Evolutionary conservation across 1,140 invertebrate genomes (phyloP), one percentile per base, ranked within the genome.

Genomic region (Cydia strobilella): DNA sequence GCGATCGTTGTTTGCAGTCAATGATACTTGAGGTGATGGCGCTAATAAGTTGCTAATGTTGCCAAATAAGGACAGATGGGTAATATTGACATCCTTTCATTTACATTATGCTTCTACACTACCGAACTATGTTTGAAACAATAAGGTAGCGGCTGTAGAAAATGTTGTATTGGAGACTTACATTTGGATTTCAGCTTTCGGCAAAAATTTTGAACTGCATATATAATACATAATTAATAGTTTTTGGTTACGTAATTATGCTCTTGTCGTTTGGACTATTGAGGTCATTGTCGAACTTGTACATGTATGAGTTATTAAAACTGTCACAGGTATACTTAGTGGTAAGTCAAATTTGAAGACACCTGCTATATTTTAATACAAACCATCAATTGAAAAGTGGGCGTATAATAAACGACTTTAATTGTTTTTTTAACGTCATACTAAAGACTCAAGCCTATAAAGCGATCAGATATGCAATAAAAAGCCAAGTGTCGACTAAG

Each of bases 401-500:
- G 65, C n/a, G 65, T 42, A 69, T 69, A 18, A 69, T 69, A 69
- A 69, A 69, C 65, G 65, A 20, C n/a, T 69, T 69, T 69, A 25
- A 69, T 39, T 69, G 27, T 39, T 69, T 69, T 69, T 69, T 39
- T 25, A 31, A 69, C 54, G 20, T 59, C 54, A n/a, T 18, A 6
- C 6, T 51, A 51, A 13, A 39, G 35, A 63, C 63, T 7, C n/a
- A 35, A 31, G 65, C 31, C 31, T 69, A 69, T 69, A 39, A 66
- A 66, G 63, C 25, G 42, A 69, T 27, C 12, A 35, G 65, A 69
- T 69, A 69, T 69, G 65, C 15, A 35, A 69, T 69, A 69, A 69
- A 69, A 69, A 69, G 10, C 63, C 65, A 69, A 69, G 65, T 69
- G 65, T 69, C 65, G 65, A 69, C 27, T 20, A 69, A 69, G 65